phyloP scores from a whole-genome alignment of 2,888 invertebrate genomes.

The Strigamia maritima region DNA sequence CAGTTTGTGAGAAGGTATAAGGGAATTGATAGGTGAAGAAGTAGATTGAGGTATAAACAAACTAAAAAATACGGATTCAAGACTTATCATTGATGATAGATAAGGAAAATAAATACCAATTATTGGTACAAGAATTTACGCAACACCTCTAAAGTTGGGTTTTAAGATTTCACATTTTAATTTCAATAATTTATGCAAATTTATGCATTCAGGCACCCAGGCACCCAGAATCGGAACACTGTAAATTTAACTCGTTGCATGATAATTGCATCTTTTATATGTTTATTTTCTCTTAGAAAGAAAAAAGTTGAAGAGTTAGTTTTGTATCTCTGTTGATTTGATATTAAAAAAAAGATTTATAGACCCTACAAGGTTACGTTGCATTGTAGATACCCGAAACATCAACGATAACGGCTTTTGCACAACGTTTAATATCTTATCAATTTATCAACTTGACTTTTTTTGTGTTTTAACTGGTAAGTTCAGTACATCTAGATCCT shows the following conservation, averaged over 20 bases:
- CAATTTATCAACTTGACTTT: neutral
- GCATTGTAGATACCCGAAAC: neutral
- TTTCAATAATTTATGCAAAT: too few relatives aligned
- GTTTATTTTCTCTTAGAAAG: too few relatives aligned
- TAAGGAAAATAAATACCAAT: neutral
- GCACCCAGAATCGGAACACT: neutral
- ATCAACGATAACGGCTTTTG: neutral
- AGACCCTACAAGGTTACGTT: neutral
- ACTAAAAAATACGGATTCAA: neutral
- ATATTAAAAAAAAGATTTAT: neutral
- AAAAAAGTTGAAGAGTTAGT: too few relatives aligned
- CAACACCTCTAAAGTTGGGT: too few relatives aligned
- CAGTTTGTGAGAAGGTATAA: neutral
- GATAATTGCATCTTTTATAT: too few relatives aligned
- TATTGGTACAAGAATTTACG: neutral
- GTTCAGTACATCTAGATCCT: neutral
- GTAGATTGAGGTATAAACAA: conserved; percentile 3
- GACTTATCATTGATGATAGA: neutral
- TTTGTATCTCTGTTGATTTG: too few relatives aligned
- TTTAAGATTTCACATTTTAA: too few relatives aligned
- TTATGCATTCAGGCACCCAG: too few relatives aligned
- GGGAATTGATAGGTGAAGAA: conserved; percentile 10
- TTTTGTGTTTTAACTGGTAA: neutral
- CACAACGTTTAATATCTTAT: neutral
- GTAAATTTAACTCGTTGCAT: too few relatives aligned